Conservation (phyloP, 2,888 invertebrate genomes). For the Drosophila borealis region DNA sequence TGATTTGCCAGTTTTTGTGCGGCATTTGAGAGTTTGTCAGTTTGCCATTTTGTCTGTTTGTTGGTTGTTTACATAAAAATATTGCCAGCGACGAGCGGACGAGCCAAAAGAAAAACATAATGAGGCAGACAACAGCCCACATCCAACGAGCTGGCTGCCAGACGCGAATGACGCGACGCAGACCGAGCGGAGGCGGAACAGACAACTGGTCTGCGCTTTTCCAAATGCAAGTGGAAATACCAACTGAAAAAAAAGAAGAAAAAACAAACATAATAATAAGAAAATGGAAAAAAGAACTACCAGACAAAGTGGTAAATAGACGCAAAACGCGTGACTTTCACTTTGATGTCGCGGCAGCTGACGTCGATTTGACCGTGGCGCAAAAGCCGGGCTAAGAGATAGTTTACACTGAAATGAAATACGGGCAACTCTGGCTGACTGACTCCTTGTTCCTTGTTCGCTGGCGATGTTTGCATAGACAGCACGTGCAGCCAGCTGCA, state of each 20-base stretch:
- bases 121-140: constrained; percentile 67
- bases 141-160: constrained; percentile 24
- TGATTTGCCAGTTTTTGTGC: constrained; percentile 62
- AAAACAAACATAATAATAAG: background rate
- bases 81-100: constrained; percentile 51
- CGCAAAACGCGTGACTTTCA: constrained; percentile 79
- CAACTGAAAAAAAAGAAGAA: constrained; percentile 10
- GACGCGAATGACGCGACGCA: constrained; percentile 41
- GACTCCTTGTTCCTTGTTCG: background rate
- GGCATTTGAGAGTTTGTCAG: constrained; percentile 30
- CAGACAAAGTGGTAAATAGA: constrained; percentile 79
- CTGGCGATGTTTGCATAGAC: constrained; percentile 65
- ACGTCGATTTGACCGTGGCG: constrained; percentile 54
- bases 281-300: constrained; percentile 30
- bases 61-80: constrained; percentile 74
- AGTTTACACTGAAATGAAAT: constrained; percentile 34
- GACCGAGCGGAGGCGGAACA: constrained; percentile 39
- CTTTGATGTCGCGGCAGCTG: constrained; percentile 65
- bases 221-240: constrained; percentile 26
- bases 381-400: constrained; percentile 35
- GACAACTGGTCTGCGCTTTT: constrained; percentile 23
- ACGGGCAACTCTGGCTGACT: constrained; percentile 26
- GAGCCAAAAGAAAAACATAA: constrained; percentile 57
- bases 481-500: constrained; percentile 52
- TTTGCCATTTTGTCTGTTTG: constrained; percentile 45